Evolutionary conservation across 1,140 invertebrate species (phyloP).

Genomic region (Drusus annulatus): DNA sequence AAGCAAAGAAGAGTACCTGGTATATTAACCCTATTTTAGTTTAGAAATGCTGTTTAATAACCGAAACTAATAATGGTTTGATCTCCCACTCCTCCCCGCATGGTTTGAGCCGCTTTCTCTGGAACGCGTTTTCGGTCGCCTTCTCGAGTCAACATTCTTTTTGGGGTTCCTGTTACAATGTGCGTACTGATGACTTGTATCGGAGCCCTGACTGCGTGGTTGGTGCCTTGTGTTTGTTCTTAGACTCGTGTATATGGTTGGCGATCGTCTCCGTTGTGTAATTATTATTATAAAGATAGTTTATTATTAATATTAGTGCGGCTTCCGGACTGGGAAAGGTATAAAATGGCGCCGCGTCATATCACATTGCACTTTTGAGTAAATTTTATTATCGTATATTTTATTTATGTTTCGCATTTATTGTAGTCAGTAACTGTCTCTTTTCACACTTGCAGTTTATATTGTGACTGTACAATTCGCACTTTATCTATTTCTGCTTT

Average conservation of each 20-base stretch:
- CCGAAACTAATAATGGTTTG: no score
- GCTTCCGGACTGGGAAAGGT: constrained; percentile 58
- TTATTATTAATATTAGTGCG: constrained; percentile 43
- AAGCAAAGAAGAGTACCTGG: no score
- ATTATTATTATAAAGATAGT: constrained; percentile 42
- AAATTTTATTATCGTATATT: background rate
- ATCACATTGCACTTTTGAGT: constrained; percentile 38
- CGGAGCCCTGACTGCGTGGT: constrained; percentile 55
- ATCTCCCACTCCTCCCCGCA: no score
- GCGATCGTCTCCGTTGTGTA: constrained; percentile 55
- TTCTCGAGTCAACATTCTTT: constrained; percentile 50
- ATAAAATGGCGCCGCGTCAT: constrained; percentile 53
- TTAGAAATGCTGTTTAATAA: no score
- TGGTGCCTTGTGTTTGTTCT: constrained; percentile 60
- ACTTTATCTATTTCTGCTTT: no score
- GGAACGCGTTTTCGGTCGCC: background rate
- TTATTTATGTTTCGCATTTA: constrained; percentile 24
- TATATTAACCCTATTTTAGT: no score
- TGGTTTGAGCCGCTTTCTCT: no score
- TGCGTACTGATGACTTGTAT: constrained; percentile 58
- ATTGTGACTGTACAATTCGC: background rate
- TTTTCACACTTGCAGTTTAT: background rate
- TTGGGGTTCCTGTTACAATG: constrained; percentile 55
- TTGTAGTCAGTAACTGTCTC: background rate
- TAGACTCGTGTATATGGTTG: constrained; percentile 59